Conservation (phyloP, 1,140 invertebrate species). For the Drosophila sturtevanti region DNA sequence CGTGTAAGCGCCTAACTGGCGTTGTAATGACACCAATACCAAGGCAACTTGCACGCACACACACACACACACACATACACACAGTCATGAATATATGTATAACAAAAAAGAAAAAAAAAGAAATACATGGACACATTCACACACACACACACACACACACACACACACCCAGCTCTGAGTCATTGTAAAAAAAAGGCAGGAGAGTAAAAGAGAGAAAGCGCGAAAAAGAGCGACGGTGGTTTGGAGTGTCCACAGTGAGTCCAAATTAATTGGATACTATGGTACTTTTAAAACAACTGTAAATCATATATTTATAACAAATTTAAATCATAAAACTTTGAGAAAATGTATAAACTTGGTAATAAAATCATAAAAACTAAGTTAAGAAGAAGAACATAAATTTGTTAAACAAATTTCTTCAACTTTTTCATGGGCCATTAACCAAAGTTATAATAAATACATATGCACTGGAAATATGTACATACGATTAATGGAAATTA, state of each 20-base stretch:
- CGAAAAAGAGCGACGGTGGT: conserved; percentile 2
- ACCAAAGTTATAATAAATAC: too few relatives aligned
- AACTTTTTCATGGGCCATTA: too few relatives aligned
- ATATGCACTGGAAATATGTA: too few relatives aligned
- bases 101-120: conserved; percentile 4
- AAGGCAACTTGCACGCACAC: conserved; percentile 5
- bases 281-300: too few relatives aligned
- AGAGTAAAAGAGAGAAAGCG: conserved; percentile 9
- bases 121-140: conserved; percentile 35
- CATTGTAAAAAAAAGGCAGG: conserved; percentile 11
- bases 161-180: conserved; percentile 35
- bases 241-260: conserved; percentile 4
- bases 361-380: too few relatives aligned
- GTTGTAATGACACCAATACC: conserved; percentile 64
- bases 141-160: conserved; percentile 35
- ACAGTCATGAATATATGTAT: conserved; percentile 10
- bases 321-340: too few relatives aligned
- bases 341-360: too few relatives aligned
- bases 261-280: neutral
- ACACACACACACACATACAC: conserved; percentile 4
- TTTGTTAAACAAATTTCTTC: too few relatives aligned
- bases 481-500: too few relatives aligned
- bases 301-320: too few relatives aligned
- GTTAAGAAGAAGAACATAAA: too few relatives aligned
- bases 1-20: conserved; percentile 77